A percentile compares a stretch with the other conserved stretches of the same genome.
These are phyloP conservation scores for Pampusana beccarii DNA, from an alignment of 2,113 vertebrate species.

Conservation along the genomic window DNA sequence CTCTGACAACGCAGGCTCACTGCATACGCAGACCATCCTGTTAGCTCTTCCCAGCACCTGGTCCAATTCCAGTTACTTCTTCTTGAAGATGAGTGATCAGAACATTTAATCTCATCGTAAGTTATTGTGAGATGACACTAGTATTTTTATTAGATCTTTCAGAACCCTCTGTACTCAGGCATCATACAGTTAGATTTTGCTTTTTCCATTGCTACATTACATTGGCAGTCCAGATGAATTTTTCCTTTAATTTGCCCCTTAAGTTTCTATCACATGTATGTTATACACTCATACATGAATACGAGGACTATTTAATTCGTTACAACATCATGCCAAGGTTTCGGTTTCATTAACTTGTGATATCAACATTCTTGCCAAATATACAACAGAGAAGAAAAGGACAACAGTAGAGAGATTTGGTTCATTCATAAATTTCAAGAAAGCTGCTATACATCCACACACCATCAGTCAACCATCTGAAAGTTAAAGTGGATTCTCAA, in stretches of 20 bases:
- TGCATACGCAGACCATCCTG: not conserved
- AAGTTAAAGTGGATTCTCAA: not conserved
- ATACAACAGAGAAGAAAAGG: not conserved
- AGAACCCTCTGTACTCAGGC: not conserved
- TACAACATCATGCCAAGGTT: not conserved
- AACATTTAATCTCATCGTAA: not conserved
- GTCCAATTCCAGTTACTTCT: not conserved
- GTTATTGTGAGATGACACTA: not conserved
- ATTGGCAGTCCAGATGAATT: not conserved
- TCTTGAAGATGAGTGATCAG: not conserved
- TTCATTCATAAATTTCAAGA: not conserved
- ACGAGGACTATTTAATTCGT: not conserved
- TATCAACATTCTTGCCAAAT: not conserved
- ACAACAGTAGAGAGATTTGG: not conserved
- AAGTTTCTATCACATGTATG: not conserved
- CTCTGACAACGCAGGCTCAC: not conserved
- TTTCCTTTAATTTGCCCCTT: not conserved
- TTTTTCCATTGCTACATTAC: not conserved
- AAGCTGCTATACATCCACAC: not conserved
- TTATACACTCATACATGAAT: not conserved
- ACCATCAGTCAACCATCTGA: not conserved
- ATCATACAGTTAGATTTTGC: not conserved
- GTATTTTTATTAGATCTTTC: not conserved
- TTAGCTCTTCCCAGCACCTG: not conserved
- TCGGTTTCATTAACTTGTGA: not conserved